Evolutionary conservation across 2,888 invertebrate species (phyloP).

Genomic region (Xanthorhoe spadicearia): DNA sequence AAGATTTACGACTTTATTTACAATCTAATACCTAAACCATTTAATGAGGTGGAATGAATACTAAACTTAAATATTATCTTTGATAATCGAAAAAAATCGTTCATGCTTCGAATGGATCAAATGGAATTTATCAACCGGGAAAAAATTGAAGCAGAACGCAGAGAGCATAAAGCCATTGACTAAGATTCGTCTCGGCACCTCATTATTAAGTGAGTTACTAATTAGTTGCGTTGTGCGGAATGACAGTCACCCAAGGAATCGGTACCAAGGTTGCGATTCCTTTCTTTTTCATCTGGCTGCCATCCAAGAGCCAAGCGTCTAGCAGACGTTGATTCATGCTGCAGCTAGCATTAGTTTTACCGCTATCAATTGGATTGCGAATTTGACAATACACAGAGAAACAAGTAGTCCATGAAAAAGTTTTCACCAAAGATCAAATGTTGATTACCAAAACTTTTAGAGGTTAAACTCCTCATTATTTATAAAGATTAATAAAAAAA

Average conservation of each 20-base stretch:
- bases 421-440: no score
- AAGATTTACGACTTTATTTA: slow-evolving; percentile 1
- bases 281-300: slow-evolving; percentile 60
- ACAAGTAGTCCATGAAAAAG: no score
- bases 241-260: slow-evolving; percentile 45
- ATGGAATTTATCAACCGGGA: no score
- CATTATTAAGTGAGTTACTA: slow-evolving; percentile 39
- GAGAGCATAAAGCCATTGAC: not conserved
- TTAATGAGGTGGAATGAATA: no score
- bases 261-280: slow-evolving; percentile 54
- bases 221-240: slow-evolving; percentile 35
- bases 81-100: no score
- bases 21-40: not conserved
- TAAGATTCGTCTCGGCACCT: slow-evolving; percentile 40
- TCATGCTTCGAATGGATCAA: no score
- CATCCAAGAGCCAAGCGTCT: slow-evolving; percentile 66
- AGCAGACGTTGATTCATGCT: slow-evolving; percentile 66
- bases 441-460: no score
- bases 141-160: no score
- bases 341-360: slow-evolving; percentile 41
- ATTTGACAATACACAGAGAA: not conserved
- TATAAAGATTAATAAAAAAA: no score
- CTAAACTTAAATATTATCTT: no score
- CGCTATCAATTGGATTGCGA: not conserved
- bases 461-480: no score